These are phyloP conservation scores for Eidolon dupreanum DNA, from an alignment of 2,797 vertebrate species.

Conservation along the genomic window DNA sequence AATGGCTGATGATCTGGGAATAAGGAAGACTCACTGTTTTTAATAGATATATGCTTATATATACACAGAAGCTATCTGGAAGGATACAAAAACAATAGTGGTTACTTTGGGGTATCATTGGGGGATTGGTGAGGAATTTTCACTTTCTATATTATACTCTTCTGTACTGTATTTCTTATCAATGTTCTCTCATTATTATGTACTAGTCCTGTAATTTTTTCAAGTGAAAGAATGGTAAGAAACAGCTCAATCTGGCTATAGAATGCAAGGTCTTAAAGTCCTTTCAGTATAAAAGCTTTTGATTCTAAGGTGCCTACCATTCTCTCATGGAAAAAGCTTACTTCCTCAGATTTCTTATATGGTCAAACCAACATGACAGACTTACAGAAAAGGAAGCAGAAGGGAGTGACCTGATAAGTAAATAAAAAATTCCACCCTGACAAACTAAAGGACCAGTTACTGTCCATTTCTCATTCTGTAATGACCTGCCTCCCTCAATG, in stretches of 20 bases:
- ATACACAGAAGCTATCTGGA: not conserved
- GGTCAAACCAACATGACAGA: not conserved
- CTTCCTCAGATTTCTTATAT: not conserved
- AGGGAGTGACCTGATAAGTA: not conserved
- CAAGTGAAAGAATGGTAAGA: not conserved
- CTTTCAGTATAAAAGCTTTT: not conserved
- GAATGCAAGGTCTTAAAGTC: not conserved
- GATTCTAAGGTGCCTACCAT: not conserved
- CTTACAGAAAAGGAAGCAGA: not conserved
- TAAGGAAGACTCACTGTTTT: not conserved
- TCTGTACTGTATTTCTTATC: not conserved
- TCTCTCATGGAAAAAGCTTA: not conserved
- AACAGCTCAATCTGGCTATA: not conserved
- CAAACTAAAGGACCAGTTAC: not conserved
- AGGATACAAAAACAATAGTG: not conserved
- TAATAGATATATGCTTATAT: not conserved
- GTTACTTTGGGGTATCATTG: not conserved
- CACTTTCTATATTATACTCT: not conserved
- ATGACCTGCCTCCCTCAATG: not conserved
- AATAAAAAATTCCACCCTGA: not conserved
- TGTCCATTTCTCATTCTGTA: not conserved
- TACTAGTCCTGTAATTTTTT: not conserved
- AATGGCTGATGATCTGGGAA: not conserved
- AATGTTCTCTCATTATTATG: constrained; percentile 1
- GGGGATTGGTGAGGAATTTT: not conserved